A percentile compares a stretch with the other conserved stretches of the same genome.
phyloP scores from a whole-genome alignment of 2,888 invertebrate genomes.

The Spialia ferax region DNA sequence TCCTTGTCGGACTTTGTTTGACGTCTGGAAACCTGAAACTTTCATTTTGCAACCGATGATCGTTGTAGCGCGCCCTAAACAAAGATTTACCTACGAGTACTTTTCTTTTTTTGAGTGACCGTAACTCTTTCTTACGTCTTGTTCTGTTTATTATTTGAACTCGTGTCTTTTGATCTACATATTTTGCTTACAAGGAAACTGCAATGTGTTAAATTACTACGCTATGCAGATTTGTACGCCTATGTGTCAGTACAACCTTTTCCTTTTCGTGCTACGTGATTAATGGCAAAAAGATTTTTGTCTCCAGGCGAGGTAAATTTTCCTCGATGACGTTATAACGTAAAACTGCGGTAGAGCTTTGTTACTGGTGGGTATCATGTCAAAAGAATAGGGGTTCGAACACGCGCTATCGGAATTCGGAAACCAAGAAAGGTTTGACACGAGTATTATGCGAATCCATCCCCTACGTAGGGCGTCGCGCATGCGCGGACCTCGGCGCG shows the following conservation, averaged over 20 bases:
- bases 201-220: too few species aligned
- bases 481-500: conserved; percentile 67
- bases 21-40: conserved; percentile 30
- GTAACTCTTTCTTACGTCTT: not conserved
- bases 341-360: not conserved
- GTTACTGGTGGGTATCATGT: conserved; percentile 21
- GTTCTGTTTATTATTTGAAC: not conserved
- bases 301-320: too few species aligned
- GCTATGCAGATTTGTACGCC: too few species aligned
- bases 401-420: conserved; percentile 56
- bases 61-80: conserved; percentile 19
- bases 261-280: too few species aligned
- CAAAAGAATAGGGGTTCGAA: conserved; percentile 17
- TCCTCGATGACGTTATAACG: not conserved
- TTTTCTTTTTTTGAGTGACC: not conserved
- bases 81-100: too few species aligned
- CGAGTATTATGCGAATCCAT: conserved; percentile 62
- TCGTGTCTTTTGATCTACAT: not conserved
- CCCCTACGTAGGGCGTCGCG: conserved; percentile 59
- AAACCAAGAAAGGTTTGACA: conserved; percentile 58
- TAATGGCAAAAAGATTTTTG: too few species aligned
- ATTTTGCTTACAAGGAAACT: not conserved
- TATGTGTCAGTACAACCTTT: too few species aligned
- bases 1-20: conserved; percentile 39
- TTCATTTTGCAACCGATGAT: conserved; percentile 19